These are phyloP conservation scores for Ictalurus furcatus DNA, from an alignment of 2,113 vertebrate genomes.

Conservation along the genomic window DNA sequence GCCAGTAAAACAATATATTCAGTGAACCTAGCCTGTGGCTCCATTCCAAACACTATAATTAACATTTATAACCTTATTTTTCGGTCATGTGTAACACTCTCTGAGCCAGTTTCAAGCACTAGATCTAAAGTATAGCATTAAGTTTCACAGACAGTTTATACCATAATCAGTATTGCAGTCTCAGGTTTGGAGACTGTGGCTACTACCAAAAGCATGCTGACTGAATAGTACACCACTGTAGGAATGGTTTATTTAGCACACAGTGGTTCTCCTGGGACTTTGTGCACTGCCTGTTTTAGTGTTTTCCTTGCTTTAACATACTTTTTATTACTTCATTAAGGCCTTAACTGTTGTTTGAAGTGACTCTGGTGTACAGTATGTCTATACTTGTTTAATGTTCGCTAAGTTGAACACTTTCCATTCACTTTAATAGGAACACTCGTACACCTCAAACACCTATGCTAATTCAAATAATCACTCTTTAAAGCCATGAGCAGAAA, in stretches of 20 bases:
- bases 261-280: neutral
- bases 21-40: neutral
- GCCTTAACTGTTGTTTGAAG: neutral
- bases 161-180: neutral
- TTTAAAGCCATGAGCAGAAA: neutral
- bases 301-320: neutral
- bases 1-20: neutral
- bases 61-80: neutral
- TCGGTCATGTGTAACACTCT: neutral
- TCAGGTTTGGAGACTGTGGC: neutral
- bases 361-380: neutral
- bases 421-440: neutral
- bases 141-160: neutral
- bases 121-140: neutral
- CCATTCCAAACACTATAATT: neutral
- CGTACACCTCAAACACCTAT: neutral
- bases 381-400: neutral
- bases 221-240: neutral
- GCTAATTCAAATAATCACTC: neutral
- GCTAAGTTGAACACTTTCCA: neutral
- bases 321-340: neutral
- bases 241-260: neutral
- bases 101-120: neutral
- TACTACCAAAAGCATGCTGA: neutral
- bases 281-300: neutral